Evolutionary conservation across 2,797 vertebrate species (phyloP).

Genomic region (Oryzias sinensis): DNA sequence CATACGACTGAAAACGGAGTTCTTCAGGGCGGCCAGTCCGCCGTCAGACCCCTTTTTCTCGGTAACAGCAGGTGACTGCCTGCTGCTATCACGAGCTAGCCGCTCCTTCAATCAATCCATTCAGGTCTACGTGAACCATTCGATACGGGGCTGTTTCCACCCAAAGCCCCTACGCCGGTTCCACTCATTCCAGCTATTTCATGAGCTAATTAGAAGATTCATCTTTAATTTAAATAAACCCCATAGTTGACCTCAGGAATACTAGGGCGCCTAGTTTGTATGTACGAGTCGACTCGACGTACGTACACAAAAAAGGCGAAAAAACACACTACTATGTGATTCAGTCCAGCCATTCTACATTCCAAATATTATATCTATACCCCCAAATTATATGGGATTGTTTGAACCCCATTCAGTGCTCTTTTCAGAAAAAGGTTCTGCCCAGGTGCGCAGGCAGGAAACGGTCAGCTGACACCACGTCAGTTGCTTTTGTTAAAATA

Average conservation of each 20-base stretch:
- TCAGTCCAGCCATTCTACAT: too few species aligned
- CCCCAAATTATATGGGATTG: too few species aligned
- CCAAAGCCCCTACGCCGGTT: too few species aligned
- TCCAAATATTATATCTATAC: too few species aligned
- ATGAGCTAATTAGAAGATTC: neutral
- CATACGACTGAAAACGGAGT: constrained; percentile 36
- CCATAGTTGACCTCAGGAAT: neutral
- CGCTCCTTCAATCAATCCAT: too few species aligned
- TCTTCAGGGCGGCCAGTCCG: constrained; percentile 15
- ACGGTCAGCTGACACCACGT: constrained; percentile 41
- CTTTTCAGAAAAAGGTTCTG: too few species aligned
- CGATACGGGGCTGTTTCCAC: neutral
- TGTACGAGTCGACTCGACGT: neutral
- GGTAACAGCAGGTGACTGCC: constrained; percentile 1
- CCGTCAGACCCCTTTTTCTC: neutral
- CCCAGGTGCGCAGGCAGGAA: constrained; percentile 1
- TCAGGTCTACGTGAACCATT: neutral
- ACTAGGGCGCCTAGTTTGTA: constrained; percentile 3
- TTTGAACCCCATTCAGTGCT: too few species aligned
- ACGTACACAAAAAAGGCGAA: neutral
- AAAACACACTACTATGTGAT: neutral
- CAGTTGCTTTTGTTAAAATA: constrained; percentile 30
- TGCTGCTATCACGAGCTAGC: neutral
- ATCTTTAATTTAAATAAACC: neutral
- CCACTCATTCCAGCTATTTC: neutral